Percentiles rank a stretch among this genome's conserved stretches.
These are phyloP conservation scores for Oreochromis grahami DNA, from an alignment of 2,797 vertebrate genomes.

Conservation along the genomic window DNA sequence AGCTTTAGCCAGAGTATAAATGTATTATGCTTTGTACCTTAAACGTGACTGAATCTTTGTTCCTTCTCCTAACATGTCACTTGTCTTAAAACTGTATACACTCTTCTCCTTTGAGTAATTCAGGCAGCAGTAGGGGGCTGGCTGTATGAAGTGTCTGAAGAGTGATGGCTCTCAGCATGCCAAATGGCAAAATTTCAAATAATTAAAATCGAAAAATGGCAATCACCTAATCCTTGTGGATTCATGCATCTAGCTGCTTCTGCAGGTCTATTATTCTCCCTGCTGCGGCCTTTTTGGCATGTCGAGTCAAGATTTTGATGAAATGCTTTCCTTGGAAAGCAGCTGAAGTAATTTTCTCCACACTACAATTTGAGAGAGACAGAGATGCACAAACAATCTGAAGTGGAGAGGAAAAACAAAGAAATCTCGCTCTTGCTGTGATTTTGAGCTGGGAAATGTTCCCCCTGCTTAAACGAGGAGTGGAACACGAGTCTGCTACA, in stretches of 20 bases:
- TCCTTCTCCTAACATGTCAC: background rate
- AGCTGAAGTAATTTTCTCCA: conserved; percentile 32
- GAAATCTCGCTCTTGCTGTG: background rate
- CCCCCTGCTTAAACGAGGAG: background rate
- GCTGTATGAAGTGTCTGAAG: background rate
- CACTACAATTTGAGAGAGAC: background rate
- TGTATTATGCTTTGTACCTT: background rate
- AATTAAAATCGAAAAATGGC: background rate
- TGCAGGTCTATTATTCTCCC: background rate
- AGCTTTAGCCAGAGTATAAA: background rate
- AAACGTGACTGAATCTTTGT: background rate
- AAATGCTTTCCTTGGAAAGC: conserved; percentile 26
- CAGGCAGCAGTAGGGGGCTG: background rate
- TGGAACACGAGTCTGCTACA: background rate
- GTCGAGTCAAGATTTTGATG: conserved; percentile 34
- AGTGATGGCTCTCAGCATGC: background rate
- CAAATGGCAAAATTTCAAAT: background rate
- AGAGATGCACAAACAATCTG: conserved; percentile 12
- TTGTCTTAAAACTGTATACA: background rate
- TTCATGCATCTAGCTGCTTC: background rate
- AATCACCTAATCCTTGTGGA: background rate
- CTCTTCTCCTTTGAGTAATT: background rate
- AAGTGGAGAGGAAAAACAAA: conserved; percentile 18
- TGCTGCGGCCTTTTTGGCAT: background rate
- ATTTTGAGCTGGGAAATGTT: background rate